A percentile compares a stretch with the other conserved stretches of the same genome.
These are phyloP conservation scores for Protonibea diacanthus DNA, from an alignment of 2,797 vertebrate genomes.

Conservation along the genomic window DNA sequence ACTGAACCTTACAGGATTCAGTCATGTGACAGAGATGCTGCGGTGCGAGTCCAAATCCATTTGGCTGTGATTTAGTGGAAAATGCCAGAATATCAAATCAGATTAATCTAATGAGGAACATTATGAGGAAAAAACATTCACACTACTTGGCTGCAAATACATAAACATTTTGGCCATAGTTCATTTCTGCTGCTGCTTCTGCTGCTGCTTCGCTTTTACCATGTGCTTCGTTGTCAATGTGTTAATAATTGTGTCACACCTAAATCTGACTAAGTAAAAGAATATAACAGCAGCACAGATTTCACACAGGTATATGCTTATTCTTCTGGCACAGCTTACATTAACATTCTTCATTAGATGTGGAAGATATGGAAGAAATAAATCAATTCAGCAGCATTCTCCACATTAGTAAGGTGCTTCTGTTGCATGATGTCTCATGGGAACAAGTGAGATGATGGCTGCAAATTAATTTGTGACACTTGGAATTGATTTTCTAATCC, in stretches of 20 bases:
- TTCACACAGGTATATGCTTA: constrained; percentile 46
- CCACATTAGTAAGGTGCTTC: constrained; percentile 72
- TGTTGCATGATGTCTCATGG: constrained; percentile 66
- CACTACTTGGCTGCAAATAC: constrained; percentile 54
- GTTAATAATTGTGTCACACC: constrained; percentile 33
- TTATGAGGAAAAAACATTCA: constrained; percentile 58
- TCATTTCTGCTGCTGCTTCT: constrained; percentile 27
- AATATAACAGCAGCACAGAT: constrained; percentile 32
- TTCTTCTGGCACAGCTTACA: constrained; percentile 51
- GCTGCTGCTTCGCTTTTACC: constrained; percentile 52
- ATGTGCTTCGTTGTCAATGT: constrained; percentile 43
- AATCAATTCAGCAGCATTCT: constrained; percentile 72
- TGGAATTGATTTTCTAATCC: constrained; percentile 82
- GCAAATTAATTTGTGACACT: constrained; percentile 87
- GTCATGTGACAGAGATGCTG: constrained; percentile 50
- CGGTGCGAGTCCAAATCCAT: constrained; percentile 65
- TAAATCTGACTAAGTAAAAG: constrained; percentile 58
- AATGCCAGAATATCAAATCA: constrained; percentile 62
- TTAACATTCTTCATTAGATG: constrained; percentile 71
- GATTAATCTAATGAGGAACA: constrained; percentile 68
- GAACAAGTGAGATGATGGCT: constrained; percentile 76
- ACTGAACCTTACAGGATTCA: constrained; percentile 51
- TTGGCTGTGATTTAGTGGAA: constrained; percentile 64
- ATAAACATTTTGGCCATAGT: constrained; percentile 53
- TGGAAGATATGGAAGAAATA: constrained; percentile 72